Percentiles rank a stretch among this genome's conserved stretches.
These are phyloP conservation scores for Eudasyphora cyanicolor DNA, from an alignment of 2,888 invertebrate genomes.

Conservation along the genomic window DNA sequence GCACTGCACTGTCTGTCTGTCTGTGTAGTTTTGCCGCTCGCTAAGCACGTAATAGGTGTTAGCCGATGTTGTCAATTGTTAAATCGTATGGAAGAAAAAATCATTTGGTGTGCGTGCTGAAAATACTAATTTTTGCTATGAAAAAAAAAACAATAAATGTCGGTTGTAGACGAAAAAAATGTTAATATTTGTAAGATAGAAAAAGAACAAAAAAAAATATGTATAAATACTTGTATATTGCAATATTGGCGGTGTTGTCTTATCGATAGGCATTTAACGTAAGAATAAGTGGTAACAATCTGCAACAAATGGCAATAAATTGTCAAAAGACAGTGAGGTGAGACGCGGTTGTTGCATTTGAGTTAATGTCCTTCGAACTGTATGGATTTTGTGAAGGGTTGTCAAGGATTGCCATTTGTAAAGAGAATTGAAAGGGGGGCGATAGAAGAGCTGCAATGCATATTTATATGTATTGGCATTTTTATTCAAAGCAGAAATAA, in stretches of 20 bases:
- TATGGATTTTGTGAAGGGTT: too few species aligned
- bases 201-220: not conserved
- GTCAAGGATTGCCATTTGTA: too few species aligned
- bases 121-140: not conserved
- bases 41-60: conserved; percentile 50
- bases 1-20: too few species aligned
- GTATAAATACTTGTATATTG: too few species aligned
- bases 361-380: too few species aligned
- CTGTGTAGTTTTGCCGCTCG: conserved; percentile 51
- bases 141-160: not conserved
- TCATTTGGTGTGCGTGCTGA: not conserved
- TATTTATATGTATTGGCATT: too few species aligned
- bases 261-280: not conserved
- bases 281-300: too few species aligned
- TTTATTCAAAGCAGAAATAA: too few species aligned
- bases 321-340: not conserved
- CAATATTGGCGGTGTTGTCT: not conserved
- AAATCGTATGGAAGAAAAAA: not conserved
- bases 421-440: too few species aligned
- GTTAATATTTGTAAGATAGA: not conserved
- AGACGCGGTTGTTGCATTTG: too few species aligned
- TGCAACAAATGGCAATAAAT: not conserved
- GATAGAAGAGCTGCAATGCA: too few species aligned
- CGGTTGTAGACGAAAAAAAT: not conserved
- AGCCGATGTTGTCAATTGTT: conserved; percentile 59